Percentiles rank a stretch among this genome's conserved stretches.
phyloP scores from a whole-genome alignment of 2,888 invertebrate species.

The Phyllotreta striolata region DNA sequence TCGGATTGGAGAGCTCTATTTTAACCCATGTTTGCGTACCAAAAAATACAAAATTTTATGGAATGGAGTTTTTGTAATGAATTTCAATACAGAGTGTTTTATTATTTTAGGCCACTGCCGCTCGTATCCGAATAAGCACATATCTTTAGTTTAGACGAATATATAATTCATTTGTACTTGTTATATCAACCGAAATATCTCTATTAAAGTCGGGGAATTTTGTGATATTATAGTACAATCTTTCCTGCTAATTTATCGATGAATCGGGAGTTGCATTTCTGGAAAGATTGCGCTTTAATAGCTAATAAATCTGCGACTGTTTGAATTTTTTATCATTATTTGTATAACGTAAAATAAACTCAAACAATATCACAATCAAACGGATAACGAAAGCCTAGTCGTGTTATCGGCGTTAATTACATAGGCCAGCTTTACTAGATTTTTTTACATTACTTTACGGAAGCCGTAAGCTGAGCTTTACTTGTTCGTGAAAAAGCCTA shows the following conservation, averaged over 20 bases:
- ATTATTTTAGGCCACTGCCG: conserved; percentile 59
- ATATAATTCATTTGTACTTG: conserved; percentile 3
- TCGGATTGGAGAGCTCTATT: too few species aligned
- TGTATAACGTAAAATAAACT: conserved; percentile 18
- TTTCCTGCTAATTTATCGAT: neutral
- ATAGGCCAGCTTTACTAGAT: conserved; percentile 36
- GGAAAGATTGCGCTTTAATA: too few species aligned
- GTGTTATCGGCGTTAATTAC: conserved; percentile 24
- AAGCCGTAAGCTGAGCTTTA: conserved; percentile 42
- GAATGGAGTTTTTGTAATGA: conserved; percentile 47
- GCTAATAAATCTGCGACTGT: conserved; percentile 8
- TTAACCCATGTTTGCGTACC: conserved; percentile 20
- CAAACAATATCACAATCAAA: conserved; percentile 24
- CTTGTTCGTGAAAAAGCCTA: conserved; percentile 44
- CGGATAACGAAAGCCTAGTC: conserved; percentile 23
- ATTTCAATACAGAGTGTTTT: conserved; percentile 59
- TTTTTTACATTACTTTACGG: conserved; percentile 21
- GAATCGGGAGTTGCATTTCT: too few species aligned
- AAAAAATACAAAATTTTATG: conserved; percentile 13
- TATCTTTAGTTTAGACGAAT: conserved; percentile 51
- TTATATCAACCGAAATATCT: neutral
- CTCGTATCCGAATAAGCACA: conserved; percentile 48
- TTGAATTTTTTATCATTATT: conserved; percentile 18
- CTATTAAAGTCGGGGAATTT: neutral
- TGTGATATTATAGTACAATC: neutral